Evolutionary conservation across 2,888 invertebrate genomes (phyloP).

Genomic region (Pimpla rufipes): DNA sequence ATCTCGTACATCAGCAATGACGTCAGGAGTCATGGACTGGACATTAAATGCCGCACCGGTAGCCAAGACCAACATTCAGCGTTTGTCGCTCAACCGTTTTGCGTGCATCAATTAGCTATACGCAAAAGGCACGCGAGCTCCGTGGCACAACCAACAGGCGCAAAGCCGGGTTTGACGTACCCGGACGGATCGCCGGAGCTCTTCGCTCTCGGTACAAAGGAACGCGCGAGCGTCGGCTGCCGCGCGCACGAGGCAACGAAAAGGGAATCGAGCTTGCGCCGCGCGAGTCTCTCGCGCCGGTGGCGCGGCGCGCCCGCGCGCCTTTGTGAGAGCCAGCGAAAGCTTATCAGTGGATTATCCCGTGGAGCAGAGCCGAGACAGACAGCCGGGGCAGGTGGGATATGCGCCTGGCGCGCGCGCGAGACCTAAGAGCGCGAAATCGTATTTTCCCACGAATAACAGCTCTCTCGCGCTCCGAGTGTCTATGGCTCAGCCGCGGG

Average conservation of each 20-base stretch:
- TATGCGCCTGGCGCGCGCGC: background rate
- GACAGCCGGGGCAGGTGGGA: constrained; percentile 29
- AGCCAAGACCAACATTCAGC: no score
- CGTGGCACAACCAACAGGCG: constrained; percentile 38
- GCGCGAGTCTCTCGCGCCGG: no score
- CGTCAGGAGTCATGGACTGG: background rate
- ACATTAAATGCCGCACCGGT: no score
- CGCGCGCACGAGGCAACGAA: constrained; percentile 39
- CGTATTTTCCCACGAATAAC: constrained; percentile 47
- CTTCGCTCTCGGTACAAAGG: constrained; percentile 46
- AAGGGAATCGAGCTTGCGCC: constrained; percentile 39
- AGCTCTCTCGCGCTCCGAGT: background rate
- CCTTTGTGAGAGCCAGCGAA: constrained; percentile 44
- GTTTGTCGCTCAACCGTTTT: no score
- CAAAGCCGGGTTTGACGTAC: constrained; percentile 26
- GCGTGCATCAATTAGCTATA: constrained; percentile 31
- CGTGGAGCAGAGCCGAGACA: constrained; percentile 56
- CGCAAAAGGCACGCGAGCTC: constrained; percentile 18
- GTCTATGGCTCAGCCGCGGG: background rate
- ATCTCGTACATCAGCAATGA: no score
- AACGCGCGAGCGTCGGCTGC: background rate
- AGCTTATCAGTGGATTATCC: constrained; percentile 68
- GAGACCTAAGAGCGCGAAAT: constrained; percentile 44
- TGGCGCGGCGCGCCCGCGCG: constrained; percentile 3
- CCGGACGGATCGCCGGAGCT: constrained; percentile 15